phyloP scores from a whole-genome alignment of 2,888 invertebrate species.

The Aspidiotus destructor region DNA sequence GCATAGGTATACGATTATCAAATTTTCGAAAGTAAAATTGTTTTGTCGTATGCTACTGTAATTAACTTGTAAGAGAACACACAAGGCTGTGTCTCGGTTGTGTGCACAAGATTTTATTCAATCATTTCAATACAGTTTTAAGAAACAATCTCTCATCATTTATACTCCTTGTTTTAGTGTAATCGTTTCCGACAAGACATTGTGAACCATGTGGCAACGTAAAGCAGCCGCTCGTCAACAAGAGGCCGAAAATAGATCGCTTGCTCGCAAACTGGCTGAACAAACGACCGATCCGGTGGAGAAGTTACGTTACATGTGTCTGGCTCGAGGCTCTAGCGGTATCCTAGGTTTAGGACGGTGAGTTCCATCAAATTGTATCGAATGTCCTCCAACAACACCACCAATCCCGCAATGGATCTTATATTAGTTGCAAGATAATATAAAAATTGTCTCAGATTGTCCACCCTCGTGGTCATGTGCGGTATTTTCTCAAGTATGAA shows the following conservation, averaged over 20 bases:
- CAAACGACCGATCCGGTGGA: slow-evolving; percentile 66
- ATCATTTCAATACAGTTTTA: slow-evolving; percentile 5
- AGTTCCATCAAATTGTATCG: slow-evolving; percentile 37
- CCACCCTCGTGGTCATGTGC: too few relatives aligned
- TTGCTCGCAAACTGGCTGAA: slow-evolving; percentile 25
- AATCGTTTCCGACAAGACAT: neutral
- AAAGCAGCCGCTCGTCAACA: slow-evolving; percentile 31
- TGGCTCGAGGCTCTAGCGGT: slow-evolving; percentile 75
- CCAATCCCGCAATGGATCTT: too few relatives aligned
- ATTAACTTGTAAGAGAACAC: too few relatives aligned
- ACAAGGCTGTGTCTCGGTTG: too few relatives aligned
- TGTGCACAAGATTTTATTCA: neutral
- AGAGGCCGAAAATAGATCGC: slow-evolving; percentile 26
- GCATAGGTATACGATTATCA: too few relatives aligned
- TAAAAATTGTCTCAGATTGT: too few relatives aligned
- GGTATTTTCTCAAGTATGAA: too few relatives aligned
- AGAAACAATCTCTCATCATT: neutral
- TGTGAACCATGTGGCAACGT: slow-evolving; percentile 24
- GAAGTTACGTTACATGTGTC: slow-evolving; percentile 69
- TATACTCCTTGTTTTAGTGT: neutral
- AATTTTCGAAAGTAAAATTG: too few relatives aligned
- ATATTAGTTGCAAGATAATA: too few relatives aligned
- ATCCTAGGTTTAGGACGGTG: slow-evolving; percentile 80
- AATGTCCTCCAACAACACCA: too few relatives aligned
- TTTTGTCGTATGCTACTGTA: too few relatives aligned